Evolutionary conservation across 2,797 vertebrate species (phyloP).

Genomic region (Pterois miles): DNA sequence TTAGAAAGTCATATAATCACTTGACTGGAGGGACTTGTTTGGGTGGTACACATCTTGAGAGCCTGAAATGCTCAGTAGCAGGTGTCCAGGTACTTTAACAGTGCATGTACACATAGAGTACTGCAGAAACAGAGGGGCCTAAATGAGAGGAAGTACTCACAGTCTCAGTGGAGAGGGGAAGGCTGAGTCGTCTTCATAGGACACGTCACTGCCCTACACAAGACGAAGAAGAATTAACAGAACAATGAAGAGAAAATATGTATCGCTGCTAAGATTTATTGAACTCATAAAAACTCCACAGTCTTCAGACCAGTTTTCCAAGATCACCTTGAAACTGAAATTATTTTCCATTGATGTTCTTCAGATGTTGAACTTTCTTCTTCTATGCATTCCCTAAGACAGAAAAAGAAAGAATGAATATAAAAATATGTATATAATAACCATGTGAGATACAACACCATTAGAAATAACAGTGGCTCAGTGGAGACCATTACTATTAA

Average conservation of each 20-base stretch:
- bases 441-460: not conserved
- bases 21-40: not conserved
- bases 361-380: constrained; percentile 47
- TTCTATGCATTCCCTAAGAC: constrained; percentile 65
- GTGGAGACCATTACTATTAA: not conserved
- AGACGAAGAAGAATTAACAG: constrained; percentile 5
- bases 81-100: not conserved
- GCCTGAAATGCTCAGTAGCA: not conserved
- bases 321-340: constrained; percentile 70
- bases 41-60: not conserved
- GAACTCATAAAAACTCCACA: not conserved
- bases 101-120: not conserved
- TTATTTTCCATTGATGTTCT: constrained; percentile 74
- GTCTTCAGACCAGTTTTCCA: not conserved
- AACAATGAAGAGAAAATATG: not conserved
- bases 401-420: not conserved
- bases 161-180: constrained; percentile 72
- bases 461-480: not conserved
- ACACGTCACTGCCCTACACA: constrained; percentile 79
- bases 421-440: not conserved
- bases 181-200: constrained; percentile 75
- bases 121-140: not conserved
- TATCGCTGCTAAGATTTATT: not conserved
- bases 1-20: constrained; percentile 1
- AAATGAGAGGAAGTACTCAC: constrained; percentile 69